Evolutionary conservation across 2,888 invertebrate genomes (phyloP).

Genomic region (Drosophila glabriapex): DNA sequence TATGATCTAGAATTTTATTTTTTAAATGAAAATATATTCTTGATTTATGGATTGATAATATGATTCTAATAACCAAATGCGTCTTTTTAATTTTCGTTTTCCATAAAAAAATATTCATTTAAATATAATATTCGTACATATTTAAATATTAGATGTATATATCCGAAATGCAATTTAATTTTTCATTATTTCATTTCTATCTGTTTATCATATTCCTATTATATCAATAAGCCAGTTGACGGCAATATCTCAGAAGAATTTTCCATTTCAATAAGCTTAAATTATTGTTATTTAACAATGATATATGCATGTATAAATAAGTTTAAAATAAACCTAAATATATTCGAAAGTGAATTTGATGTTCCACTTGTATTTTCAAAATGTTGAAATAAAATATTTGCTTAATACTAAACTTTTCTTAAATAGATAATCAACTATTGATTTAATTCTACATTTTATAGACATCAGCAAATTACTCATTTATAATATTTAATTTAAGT

Average conservation of each 20-base stretch:
- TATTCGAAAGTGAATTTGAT: not conserved
- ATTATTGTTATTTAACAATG: not conserved
- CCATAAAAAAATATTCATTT: not conserved
- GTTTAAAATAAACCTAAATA: not conserved
- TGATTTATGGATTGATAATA: not conserved
- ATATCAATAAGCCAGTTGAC: not conserved
- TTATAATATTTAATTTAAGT: not conserved
- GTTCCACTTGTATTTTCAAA: not conserved
- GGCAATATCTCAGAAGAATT: not conserved
- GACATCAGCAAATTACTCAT: not conserved
- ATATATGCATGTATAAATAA: not conserved
- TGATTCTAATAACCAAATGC: not conserved
- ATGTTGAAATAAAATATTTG: not conserved
- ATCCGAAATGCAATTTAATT: not conserved
- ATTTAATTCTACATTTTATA: not conserved
- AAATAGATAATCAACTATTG: not conserved
- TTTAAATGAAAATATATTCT: not conserved
- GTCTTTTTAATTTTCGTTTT: not conserved
- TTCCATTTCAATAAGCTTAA: not conserved
- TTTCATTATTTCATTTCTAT: not conserved
- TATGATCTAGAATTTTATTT: slow-evolving; percentile 1
- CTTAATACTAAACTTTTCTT: not conserved
- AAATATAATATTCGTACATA: not conserved
- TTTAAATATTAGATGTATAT: not conserved
- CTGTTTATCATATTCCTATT: no score